Conservation (phyloP, 2,888 invertebrate species). For the Junonia oenone region DNA sequence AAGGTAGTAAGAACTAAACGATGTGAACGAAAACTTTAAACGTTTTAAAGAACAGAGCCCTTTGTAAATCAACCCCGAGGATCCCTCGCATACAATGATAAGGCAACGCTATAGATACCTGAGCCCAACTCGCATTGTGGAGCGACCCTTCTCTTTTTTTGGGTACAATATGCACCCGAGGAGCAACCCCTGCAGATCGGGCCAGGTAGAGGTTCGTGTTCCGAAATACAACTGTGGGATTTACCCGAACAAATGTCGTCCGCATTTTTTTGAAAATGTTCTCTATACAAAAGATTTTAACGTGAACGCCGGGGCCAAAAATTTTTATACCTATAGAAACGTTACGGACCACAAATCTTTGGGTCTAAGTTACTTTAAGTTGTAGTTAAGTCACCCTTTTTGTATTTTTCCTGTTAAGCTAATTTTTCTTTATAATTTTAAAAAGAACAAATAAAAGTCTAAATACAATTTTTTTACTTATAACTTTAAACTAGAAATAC, state of each 20-base stretch:
- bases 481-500: conserved; percentile 39
- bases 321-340: not conserved
- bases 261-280: conserved; percentile 46
- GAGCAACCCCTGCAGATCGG: conserved; percentile 54
- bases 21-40: not conserved
- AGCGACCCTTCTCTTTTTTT: conserved; percentile 72
- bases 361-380: not conserved
- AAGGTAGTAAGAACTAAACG: not conserved
- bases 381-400: not conserved
- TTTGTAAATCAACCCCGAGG: conserved; percentile 4
- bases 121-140: conserved; percentile 43
- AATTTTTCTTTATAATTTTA: not conserved
- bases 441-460: not conserved
- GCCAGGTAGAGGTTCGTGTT: conserved; percentile 64
- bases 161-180: conserved; percentile 58
- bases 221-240: conserved; percentile 48
- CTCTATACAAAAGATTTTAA: conserved; percentile 35
- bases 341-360: not conserved
- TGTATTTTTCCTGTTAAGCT: not conserved
- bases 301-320: conserved; percentile 11
- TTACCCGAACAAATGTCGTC: conserved; percentile 42
- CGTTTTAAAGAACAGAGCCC: conserved; percentile 2
- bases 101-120: conserved; percentile 32
- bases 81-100: conserved; percentile 15
- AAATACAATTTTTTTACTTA: not conserved